phyloP scores from a whole-genome alignment of 2,888 invertebrate genomes.

The Mamestra brassicae region DNA sequence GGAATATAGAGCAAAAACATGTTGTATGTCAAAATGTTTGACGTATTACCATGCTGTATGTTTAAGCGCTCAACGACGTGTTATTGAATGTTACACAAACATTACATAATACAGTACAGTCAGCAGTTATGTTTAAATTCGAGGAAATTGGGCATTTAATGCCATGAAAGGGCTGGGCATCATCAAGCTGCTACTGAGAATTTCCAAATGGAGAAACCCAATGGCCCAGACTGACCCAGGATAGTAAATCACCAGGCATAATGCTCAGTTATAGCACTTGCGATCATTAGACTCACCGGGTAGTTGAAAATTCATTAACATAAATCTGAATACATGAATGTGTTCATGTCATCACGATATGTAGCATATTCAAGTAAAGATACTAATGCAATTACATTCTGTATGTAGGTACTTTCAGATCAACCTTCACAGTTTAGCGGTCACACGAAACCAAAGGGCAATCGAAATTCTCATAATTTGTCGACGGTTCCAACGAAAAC shows the following conservation, averaged over 20 bases:
- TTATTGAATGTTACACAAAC: not conserved
- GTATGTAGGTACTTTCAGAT: not conserved
- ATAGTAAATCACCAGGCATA: not conserved
- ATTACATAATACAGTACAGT: no score
- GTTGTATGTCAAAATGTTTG: constrained; percentile 41
- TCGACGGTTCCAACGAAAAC: constrained; percentile 31
- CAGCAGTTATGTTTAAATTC: not conserved
- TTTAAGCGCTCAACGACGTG: constrained; percentile 1
- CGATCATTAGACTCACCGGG: not conserved
- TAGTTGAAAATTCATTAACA: not conserved
- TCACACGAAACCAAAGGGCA: constrained; percentile 5
- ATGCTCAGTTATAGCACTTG: not conserved
- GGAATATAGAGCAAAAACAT: constrained; percentile 33
- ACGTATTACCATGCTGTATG: constrained; percentile 26
- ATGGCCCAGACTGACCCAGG: not conserved
- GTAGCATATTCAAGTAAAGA: constrained; percentile 13
- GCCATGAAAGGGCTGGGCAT: not conserved
- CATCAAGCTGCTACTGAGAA: not conserved
- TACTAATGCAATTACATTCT: constrained; percentile 4
- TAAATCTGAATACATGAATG: constrained; percentile 7
- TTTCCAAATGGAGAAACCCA: not conserved
- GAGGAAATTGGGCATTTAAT: not conserved
- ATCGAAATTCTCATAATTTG: constrained; percentile 6
- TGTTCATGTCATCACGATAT: not conserved
- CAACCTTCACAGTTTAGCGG: constrained; percentile 18